These are phyloP conservation scores for Pterocles gutturalis DNA, from an alignment of 2,113 vertebrate species.

Conservation along the genomic window DNA sequence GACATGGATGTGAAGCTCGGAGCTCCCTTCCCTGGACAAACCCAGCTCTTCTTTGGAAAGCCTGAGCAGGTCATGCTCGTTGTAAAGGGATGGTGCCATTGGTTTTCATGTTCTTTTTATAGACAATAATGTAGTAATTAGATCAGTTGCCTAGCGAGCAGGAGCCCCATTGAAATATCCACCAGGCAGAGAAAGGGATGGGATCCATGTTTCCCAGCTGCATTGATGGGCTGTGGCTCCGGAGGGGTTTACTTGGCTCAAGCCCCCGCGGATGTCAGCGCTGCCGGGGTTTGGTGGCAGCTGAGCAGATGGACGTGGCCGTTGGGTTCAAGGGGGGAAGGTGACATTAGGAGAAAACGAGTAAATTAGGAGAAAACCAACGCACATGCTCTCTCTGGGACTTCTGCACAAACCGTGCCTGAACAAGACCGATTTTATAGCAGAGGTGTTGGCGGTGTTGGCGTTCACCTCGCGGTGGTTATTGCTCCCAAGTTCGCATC, in stretches of 20 bases:
- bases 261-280: background rate
- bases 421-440: background rate
- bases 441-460: background rate
- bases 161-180: background rate
- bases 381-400: background rate
- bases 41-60: background rate
- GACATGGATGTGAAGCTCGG: background rate
- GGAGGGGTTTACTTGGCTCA: background rate
- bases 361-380: background rate
- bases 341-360: background rate
- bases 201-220: background rate
- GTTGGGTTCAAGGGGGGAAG: fast-evolving
- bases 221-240: background rate
- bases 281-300: background rate
- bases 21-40: background rate
- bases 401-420: background rate
- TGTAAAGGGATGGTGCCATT: background rate
- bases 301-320: background rate
- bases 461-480: background rate
- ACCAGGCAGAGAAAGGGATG: background rate
- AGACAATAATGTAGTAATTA: background rate
- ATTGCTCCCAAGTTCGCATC: background rate
- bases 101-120: background rate
- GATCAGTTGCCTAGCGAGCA: background rate
- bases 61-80: background rate